These are phyloP conservation scores for Capromys pilorides DNA, from an alignment of 2,797 vertebrate genomes.

Conservation along the genomic window DNA sequence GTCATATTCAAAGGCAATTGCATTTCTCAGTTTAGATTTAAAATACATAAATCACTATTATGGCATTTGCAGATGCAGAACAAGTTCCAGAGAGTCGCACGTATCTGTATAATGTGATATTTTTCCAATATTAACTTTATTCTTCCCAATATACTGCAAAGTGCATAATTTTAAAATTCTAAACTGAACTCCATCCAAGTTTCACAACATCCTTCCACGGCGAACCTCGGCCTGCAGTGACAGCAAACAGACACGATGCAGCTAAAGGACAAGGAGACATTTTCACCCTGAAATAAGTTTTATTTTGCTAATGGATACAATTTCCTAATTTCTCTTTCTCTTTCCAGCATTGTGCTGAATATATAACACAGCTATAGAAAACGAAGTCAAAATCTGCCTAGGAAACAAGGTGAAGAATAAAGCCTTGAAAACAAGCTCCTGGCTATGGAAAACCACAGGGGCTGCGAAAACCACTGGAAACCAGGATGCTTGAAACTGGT, in stretches of 20 bases:
- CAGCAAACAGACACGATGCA: background rate
- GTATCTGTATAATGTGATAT: background rate
- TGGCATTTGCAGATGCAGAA: background rate
- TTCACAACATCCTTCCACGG: background rate
- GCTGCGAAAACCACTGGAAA: background rate
- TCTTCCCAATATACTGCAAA: background rate
- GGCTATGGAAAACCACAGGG: background rate
- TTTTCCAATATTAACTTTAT: constrained; percentile 2
- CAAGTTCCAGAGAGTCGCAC: background rate
- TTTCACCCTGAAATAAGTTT: background rate
- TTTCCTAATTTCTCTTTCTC: constrained; percentile 12
- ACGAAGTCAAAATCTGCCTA: background rate
- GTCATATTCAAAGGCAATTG: background rate
- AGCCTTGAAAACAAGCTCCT: background rate
- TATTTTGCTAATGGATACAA: background rate
- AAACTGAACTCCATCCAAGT: background rate
- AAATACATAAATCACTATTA: constrained; percentile 41
- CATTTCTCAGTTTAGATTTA: constrained; percentile 28
- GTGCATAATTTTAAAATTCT: background rate
- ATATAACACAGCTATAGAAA: background rate
- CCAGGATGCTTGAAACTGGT: background rate
- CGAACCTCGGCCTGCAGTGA: background rate
- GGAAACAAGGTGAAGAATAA: background rate
- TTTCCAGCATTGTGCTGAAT: background rate
- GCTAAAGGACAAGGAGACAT: background rate